Evolutionary conservation across 1,140 invertebrate genomes (phyloP), one percentile per base, ranked within the genome.

Genomic region (Drosophila bocki): DNA sequence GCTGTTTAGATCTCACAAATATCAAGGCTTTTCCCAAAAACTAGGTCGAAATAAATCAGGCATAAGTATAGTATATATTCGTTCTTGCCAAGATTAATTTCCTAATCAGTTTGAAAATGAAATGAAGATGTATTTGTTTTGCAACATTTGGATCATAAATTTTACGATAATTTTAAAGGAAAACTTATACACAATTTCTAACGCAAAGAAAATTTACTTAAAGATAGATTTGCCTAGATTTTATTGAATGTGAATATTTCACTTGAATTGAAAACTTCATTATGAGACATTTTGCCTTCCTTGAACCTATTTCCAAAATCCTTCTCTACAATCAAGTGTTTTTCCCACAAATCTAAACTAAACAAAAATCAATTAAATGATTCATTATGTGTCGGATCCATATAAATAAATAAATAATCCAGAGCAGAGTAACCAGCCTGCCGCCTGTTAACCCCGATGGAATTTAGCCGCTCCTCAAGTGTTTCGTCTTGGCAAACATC

Each of bases 401-500:
- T 37, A 72, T 50, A 72, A 72, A 72, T 70, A 58, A 70, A 54
- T 70, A 58, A 70, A 54, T 70, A 70, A 70, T 56, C 48, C 63
- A 54, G 63, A 54, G 32, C 61, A 69, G 37, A 42, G 61, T 37
- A 58, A 8, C 39, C 26, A 58, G 39, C n/a, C 37, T 57, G 45
- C 17, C 48, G 45, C 17, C 48, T 41, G 60, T 54, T 42, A 32
- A 8, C 15, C 33, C 22, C 60, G 33, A 29, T 22, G 12, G 13
- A 15, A n/a, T 39, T 35, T 59, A 26, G 58, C 63, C 63, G 58
- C 58, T 63, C 58, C 63, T 67, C 67, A 70, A 70, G 62, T 58
- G 57, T 68, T 77, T 62, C 64, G 62, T 41, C 44, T 58, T 51
- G 26, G 65, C 54, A 69, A 70, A 41, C 26, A 69, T 15, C 59